phyloP scores from a whole-genome alignment of 2,797 vertebrate species.

The Phylloscopus collybita region DNA sequence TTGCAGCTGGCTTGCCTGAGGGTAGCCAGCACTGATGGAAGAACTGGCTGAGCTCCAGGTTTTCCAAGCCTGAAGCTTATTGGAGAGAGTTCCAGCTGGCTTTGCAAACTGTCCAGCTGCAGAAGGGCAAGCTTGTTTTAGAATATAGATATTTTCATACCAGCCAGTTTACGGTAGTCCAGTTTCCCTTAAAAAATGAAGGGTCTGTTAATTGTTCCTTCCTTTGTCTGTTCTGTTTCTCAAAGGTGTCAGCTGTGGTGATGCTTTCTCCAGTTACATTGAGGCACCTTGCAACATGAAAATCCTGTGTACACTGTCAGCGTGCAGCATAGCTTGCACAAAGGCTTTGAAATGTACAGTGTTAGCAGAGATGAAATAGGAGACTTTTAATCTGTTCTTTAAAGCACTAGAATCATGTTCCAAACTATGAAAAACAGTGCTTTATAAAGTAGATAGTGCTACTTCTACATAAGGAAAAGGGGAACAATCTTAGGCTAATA shows the following conservation, averaged over 20 bases:
- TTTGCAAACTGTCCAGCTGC: slow-evolving; percentile 55
- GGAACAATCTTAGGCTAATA: neutral
- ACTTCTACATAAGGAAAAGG: neutral
- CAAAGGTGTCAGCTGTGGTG: neutral
- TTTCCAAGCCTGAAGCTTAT: slow-evolving; percentile 45
- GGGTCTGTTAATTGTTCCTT: neutral
- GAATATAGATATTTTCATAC: neutral
- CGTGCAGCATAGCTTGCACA: neutral
- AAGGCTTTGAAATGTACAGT: neutral
- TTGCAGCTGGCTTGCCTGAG: slow-evolving; percentile 55
- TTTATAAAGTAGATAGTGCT: neutral
- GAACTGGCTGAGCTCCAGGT: slow-evolving; percentile 43
- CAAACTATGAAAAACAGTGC: neutral
- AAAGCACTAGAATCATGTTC: neutral
- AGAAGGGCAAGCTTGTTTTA: slow-evolving; percentile 38
- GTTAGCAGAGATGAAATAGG: neutral
- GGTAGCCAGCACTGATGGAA: slow-evolving; percentile 15
- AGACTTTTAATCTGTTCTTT: neutral
- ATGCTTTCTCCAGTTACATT: neutral
- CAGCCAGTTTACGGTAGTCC: neutral
- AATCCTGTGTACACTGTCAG: neutral
- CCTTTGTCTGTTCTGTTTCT: neutral
- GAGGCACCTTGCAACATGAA: neutral
- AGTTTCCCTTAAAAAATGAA: neutral
- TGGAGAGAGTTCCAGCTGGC: slow-evolving; percentile 56